Evolutionary conservation across 2,113 vertebrate species (phyloP), one percentile per base, ranked within the genome.

Genomic region (Poeciliopsis occidentalis): DNA sequence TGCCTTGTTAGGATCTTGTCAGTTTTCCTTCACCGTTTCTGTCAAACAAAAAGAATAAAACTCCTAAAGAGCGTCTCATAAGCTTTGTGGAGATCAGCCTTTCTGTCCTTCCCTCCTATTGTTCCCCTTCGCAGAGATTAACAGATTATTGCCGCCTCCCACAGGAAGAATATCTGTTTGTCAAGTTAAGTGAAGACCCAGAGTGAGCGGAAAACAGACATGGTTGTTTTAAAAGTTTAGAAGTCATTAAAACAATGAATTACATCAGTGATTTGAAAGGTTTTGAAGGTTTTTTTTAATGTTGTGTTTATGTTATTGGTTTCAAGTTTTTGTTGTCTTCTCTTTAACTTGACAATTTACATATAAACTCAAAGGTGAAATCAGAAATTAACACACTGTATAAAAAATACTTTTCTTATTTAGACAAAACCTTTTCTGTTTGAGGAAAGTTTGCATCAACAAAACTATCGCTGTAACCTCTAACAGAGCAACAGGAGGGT

Each of bases 81-180:
- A 77, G 72, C 72, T 78, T 83, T 82, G 67, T 68, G 64, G 69
- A 80, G 68, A 85, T 85, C 84, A 81, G 57, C 84, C 76, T 73
- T 64, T 63, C 68, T 34, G 60, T 80, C 77, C 71, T 74, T 69
- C 64, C 68, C 24, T 64, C 67, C 71, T 69, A 44, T 51, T 67
- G 31, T 73, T 85, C 61, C 60, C 74, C 32, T 74, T 71, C 5
- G 76, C 54, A 71, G 74, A 83, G 80, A 84, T 87, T 79, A 86
- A 84, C 75, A 77, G 78, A 86, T 85, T 71, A 83, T 85, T 64
- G 29, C 64, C 75, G 74, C 77, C 57, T 67, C 71, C 62, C 65
- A 57, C 62, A 26, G 37, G 51, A 67, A 76, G 60, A 83, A 54
- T 70, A 72, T 79, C 80, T 79, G 72, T 85, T 85, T 88, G 81